phyloP scores from a whole-genome alignment of 1,140 invertebrate species.

The Hycleus phaleratus region DNA sequence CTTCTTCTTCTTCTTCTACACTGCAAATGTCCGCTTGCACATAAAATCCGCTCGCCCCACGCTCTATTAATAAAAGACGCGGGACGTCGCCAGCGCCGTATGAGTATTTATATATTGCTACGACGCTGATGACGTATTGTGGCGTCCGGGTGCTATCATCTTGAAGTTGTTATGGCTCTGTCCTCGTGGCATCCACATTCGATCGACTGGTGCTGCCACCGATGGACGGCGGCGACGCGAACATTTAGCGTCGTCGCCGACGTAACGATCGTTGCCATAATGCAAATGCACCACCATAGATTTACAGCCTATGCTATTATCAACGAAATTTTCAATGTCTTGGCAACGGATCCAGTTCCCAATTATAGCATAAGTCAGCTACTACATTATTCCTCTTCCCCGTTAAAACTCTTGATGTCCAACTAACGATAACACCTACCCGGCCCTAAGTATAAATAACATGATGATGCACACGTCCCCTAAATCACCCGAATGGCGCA shows the following conservation, averaged over 20 bases:
- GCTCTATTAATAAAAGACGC: constrained; percentile 20
- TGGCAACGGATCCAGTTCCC: background rate
- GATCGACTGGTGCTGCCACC: constrained; percentile 15
- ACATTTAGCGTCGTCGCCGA: constrained; percentile 6
- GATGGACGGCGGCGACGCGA: constrained; percentile 14
- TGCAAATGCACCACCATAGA: constrained; percentile 16
- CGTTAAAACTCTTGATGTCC: background rate
- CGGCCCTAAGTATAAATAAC: constrained; percentile 10
- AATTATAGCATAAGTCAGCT: background rate
- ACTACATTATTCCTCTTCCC: too few species aligned
- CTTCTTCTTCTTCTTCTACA: background rate
- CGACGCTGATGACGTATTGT: constrained; percentile 15
- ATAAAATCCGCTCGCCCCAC: constrained; percentile 1
- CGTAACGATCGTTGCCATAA: constrained; percentile 14
- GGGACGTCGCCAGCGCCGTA: constrained; percentile 13
- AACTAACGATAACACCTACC: background rate
- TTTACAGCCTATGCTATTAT: constrained; percentile 1
- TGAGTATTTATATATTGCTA: constrained; percentile 25
- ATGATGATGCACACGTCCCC: constrained; percentile 8
- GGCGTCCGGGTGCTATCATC: constrained; percentile 12
- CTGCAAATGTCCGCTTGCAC: constrained; percentile 9
- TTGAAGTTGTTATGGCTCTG: constrained; percentile 1
- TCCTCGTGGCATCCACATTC: constrained; percentile 3
- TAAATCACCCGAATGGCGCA: constrained; percentile 5
- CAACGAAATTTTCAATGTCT: background rate